Percentiles rank a stretch among this genome's conserved stretches.
Evolutionary conservation across 2,888 invertebrate genomes (phyloP).

Genomic region (Protonemura montana): DNA sequence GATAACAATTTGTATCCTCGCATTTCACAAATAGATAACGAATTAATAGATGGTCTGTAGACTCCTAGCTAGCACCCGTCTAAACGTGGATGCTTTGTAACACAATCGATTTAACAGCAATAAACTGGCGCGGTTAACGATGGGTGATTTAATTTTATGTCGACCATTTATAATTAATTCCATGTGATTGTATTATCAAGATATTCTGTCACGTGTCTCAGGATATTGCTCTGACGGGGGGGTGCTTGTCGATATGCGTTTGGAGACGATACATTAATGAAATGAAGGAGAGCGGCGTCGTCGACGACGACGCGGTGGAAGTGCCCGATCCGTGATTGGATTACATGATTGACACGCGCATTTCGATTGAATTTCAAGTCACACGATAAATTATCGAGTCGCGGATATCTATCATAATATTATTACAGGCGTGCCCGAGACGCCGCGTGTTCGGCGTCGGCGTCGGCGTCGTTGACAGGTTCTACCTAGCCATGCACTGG

Average conservation of each 20-base stretch:
- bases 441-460: not conserved
- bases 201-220: not conserved
- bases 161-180: not conserved
- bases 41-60: not conserved
- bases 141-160: not conserved
- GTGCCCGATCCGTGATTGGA: not conserved
- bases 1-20: not conserved
- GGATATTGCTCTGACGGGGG: not conserved
- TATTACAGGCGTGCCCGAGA: not conserved
- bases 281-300: not conserved
- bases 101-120: not conserved
- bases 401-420: conserved; percentile 12
- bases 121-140: not conserved
- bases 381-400: not conserved
- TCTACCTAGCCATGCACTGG: conserved; percentile 7
- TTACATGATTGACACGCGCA: not conserved
- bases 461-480: not conserved
- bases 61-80: not conserved
- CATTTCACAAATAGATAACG: not conserved
- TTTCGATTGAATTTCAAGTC: not conserved
- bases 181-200: not conserved
- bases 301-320: not conserved
- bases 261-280: not conserved
- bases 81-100: not conserved
- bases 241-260: not conserved